These are phyloP conservation scores for Monarcha castaneiventris DNA, from an alignment of 2,113 vertebrate species.

Conservation along the genomic window DNA sequence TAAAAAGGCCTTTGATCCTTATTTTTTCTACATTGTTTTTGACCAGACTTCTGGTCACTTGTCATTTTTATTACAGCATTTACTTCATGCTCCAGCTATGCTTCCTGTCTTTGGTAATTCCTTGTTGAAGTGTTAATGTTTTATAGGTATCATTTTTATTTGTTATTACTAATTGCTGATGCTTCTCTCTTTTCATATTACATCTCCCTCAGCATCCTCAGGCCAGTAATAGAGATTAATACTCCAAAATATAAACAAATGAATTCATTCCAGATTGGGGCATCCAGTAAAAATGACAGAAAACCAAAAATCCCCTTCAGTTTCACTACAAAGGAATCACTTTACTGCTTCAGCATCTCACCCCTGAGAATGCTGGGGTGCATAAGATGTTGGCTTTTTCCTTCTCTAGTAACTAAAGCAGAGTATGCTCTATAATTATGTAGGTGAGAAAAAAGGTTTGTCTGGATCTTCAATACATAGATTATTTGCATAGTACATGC, in stretches of 20 bases:
- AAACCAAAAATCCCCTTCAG: neutral
- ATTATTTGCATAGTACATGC: neutral
- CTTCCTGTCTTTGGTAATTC: neutral
- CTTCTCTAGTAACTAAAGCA: neutral
- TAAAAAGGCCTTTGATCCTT: neutral
- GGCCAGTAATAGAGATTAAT: neutral
- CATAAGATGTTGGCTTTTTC: neutral
- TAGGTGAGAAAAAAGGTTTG: neutral
- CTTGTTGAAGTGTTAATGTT: neutral
- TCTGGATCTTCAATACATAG: neutral
- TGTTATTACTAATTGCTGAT: neutral
- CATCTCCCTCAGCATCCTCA: neutral
- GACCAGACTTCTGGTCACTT: rapidly evolving
- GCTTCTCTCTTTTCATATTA: neutral
- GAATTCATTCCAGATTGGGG: neutral
- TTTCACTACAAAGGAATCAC: neutral
- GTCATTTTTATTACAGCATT: neutral
- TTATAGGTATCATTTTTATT: neutral
- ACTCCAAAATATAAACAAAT: neutral
- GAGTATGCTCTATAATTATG: neutral
- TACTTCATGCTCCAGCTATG: neutral
- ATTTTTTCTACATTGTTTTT: neutral
- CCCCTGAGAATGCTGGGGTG: neutral
- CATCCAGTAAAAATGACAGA: neutral
- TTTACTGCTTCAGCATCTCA: neutral